These are phyloP conservation scores for Thaleichthys pacificus DNA, from an alignment of 2,797 vertebrate species.

Conservation along the genomic window DNA sequence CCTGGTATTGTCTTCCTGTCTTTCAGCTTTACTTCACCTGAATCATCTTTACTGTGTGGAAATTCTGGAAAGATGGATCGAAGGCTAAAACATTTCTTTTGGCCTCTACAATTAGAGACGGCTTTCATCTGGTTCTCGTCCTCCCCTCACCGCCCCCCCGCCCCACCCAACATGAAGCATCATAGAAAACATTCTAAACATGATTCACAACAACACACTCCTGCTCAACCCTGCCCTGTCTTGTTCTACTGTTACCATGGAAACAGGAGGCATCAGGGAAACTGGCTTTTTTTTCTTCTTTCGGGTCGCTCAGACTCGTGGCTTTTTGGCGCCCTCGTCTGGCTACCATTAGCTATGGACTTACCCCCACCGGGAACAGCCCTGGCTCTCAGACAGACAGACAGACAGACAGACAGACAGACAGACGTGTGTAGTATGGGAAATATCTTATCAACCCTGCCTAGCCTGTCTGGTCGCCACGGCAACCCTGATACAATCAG, in stretches of 20 bases:
- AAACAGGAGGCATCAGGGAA: conserved; percentile 13
- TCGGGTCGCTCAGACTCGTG: neutral
- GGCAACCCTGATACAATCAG: conserved; percentile 71
- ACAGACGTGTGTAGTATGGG: neutral
- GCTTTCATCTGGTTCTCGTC: neutral
- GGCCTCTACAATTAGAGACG: too few relatives aligned
- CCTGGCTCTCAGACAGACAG: neutral
- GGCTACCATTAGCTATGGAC: neutral
- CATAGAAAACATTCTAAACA: neutral
- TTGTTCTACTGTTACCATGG: conserved; percentile 4
- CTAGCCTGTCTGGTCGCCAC: conserved; percentile 61
- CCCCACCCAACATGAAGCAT: neutral
- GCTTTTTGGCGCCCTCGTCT: conserved; percentile 19
- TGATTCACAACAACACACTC: neutral
- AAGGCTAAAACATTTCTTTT: too few relatives aligned
- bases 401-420: neutral
- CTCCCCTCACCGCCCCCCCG: neutral
- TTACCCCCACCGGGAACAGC: too few relatives aligned
- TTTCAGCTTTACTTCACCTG: too few relatives aligned
- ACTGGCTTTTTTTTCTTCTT: neutral
- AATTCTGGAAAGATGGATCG: too few relatives aligned
- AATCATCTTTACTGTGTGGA: too few relatives aligned
- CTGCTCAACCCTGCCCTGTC: neutral
- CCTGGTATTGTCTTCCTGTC: too few relatives aligned
- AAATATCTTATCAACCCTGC: conserved; percentile 3